phyloP scores from a whole-genome alignment of 2,113 vertebrate genomes.

The Lophius piscatorius region DNA sequence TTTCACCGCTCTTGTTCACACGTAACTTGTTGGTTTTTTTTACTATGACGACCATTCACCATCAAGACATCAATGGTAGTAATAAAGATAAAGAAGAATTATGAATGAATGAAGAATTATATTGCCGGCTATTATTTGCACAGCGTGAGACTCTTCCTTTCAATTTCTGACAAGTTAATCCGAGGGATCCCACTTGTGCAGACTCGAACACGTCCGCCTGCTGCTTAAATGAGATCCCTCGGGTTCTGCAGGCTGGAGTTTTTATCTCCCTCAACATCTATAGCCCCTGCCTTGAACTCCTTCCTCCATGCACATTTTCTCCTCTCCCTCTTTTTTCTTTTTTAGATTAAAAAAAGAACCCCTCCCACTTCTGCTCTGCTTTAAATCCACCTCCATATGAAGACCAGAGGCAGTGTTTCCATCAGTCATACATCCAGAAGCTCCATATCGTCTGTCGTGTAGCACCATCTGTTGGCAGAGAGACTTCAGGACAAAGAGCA shows the following conservation, averaged over 20 bases:
- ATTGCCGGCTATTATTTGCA: no score
- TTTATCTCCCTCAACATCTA: conserved; percentile 6
- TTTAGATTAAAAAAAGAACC: no score
- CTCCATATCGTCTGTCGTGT: conserved; percentile 31
- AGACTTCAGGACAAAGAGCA: conserved; percentile 16
- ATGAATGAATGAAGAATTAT: no score
- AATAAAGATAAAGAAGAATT: no score
- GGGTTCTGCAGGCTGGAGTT: conserved; percentile 23
- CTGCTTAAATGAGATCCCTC: conserved; percentile 46
- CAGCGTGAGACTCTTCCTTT: neutral
- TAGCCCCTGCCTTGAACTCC: no score
- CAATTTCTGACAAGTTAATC: conserved; percentile 33
- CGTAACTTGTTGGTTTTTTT: neutral
- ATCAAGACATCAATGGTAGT: no score
- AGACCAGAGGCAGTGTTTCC: conserved; percentile 28
- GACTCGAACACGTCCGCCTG: conserved; percentile 20
- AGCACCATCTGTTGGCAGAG: conserved; percentile 67
- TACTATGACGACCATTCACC: conserved; percentile 26
- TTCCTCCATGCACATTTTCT: neutral
- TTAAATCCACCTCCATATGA: conserved; percentile 26
- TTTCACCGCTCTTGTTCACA: conserved; percentile 13
- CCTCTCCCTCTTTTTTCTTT: conserved; percentile 13
- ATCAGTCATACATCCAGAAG: conserved; percentile 25
- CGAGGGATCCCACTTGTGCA: conserved; percentile 24
- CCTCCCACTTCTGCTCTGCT: conserved; percentile 36